A percentile compares a stretch with the other conserved stretches of the same genome.
These are phyloP conservation scores for Phymatocera aterrima DNA, from an alignment of 2,888 invertebrate species.

Conservation along the genomic window DNA sequence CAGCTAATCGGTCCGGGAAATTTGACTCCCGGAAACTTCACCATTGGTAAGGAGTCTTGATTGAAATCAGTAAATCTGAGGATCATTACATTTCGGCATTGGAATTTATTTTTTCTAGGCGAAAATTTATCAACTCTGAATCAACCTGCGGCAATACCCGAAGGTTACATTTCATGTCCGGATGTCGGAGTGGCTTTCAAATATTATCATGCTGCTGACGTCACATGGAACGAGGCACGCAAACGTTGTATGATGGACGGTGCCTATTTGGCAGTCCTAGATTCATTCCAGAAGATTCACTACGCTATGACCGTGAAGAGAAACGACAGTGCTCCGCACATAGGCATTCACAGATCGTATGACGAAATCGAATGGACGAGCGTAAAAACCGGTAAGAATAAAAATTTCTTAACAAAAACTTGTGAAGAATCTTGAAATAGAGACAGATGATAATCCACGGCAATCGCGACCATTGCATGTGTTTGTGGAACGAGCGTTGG, in stretches of 20 bases:
- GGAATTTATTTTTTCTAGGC: background rate
- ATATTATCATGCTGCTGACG: background rate
- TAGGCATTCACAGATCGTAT: background rate
- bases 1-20: background rate
- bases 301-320: background rate
- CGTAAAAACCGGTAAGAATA: slow-evolving; percentile 7
- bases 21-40: background rate
- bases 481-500: no score
- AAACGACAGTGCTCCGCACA: background rate
- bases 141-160: background rate
- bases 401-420: background rate
- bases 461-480: no score
- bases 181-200: slow-evolving; percentile 2
- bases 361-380: slow-evolving; percentile 11
- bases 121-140: background rate
- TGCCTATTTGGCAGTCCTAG: slow-evolving; percentile 7
- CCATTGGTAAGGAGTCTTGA: background rate
- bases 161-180: background rate
- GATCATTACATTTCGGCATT: no score
- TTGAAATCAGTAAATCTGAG: no score
- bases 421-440: no score
- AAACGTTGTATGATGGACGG: background rate
- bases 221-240: slow-evolving; percentile 7
- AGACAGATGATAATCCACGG: no score
- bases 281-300: slow-evolving; percentile 2